Base-by-base conservation (phyloP, 2,113 vertebrate genomes). In the Paraplagusia blochii region DNA sequence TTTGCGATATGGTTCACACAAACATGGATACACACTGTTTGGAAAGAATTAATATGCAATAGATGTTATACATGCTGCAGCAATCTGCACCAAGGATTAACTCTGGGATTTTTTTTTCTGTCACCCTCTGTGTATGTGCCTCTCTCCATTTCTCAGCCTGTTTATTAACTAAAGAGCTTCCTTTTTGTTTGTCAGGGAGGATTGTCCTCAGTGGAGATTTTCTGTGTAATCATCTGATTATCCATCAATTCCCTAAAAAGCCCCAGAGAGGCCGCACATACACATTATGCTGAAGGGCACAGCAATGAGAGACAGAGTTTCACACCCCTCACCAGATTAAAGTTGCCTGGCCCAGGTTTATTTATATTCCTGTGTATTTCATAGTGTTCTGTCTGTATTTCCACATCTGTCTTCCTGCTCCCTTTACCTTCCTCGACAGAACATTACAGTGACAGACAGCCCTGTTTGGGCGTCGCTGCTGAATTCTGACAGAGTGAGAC, bases 101-200 rank as follows among this genome's bases (percentile, higher is more conserved):
- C 55, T 70, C 66, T 63, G 45, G 36, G 53, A 53, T 34, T 5
- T 14, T 34, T 5, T 14, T n/a, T 40, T 52, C 18, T 49, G 16
- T 64, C 48, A 22, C 46, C 35, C 40, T 55, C 45, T 52, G 22
- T 58, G 29, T 47, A 49, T 48, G 54, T 76, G 68, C 40, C 56
- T 53, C 58, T 70, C 34, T 77, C 73, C 72, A 29, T 80, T 57
- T 69, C 69, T 58, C 79, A 69, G 67, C 66, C 69, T 85, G 81
- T 88, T 87, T 88, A 87, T 87, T 82, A 87, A 85, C 80, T 79
- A 83, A 86, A 87, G 80, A 86, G 85, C 80, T 82, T 88, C 81
- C 74, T 86, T 79, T 82, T 85, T 85, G 81, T 88, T 85, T 84
- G 83, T 85, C 71, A 53, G 68, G 71, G 52, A 68, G 76, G 76